These are phyloP conservation scores for Lycocorax pyrrhopterus DNA, from an alignment of 2,113 vertebrate genomes.

Conservation along the genomic window DNA sequence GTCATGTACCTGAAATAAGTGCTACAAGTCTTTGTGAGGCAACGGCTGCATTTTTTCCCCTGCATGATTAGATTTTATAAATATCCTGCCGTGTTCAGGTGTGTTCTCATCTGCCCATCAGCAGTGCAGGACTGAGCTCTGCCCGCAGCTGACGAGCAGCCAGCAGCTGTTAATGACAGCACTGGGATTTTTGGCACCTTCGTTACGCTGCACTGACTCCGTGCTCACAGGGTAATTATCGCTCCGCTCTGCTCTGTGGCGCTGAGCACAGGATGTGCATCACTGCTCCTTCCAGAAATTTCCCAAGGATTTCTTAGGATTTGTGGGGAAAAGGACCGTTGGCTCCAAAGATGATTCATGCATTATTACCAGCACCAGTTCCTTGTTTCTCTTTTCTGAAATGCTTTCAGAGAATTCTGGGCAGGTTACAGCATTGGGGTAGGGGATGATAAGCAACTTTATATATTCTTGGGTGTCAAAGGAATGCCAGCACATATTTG, in stretches of 20 bases:
- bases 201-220: not conserved
- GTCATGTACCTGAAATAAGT: slow-evolving; percentile 17
- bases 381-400: not conserved
- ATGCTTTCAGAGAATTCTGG: not conserved
- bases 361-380: not conserved
- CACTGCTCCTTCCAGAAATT: not conserved
- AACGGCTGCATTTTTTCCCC: not conserved
- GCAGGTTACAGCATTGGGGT: not conserved
- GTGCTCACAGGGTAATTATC: slow-evolving; percentile 20
- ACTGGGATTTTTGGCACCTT: slow-evolving; percentile 10
- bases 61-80: slow-evolving; percentile 45
- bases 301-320: not conserved
- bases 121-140: not conserved
- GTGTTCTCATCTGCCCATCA: not conserved
- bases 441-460: not conserved
- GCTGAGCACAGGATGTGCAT: not conserved
- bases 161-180: slow-evolving; percentile 20
- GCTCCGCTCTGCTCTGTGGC: not conserved
- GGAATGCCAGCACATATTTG: not conserved
- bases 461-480: not conserved
- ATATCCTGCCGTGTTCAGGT: not conserved
- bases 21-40: not conserved
- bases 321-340: not conserved
- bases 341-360: not conserved
- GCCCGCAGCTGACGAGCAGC: not conserved